Evolutionary conservation across 2,888 invertebrate species (phyloP).

Genomic region (Nezara viridula): DNA sequence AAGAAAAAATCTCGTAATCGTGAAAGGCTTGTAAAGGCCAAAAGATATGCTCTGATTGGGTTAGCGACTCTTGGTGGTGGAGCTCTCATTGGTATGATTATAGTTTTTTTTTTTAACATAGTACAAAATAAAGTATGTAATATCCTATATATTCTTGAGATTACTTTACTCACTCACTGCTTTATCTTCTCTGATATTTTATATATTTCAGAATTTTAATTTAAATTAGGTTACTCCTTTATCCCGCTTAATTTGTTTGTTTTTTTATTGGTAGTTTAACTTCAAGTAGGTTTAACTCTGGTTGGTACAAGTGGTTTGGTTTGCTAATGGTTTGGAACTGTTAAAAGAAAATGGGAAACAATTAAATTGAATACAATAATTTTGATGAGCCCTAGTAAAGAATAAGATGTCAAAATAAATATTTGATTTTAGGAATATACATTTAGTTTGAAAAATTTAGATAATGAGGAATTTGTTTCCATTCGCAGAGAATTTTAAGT

Average conservation of each 20-base stretch:
- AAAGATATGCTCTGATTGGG: constrained; percentile 76
- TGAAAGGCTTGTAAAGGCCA: constrained; percentile 72
- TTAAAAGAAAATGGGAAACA: not conserved
- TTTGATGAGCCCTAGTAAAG: not conserved
- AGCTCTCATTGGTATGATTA: constrained; percentile 72
- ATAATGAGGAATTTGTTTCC: too few relatives aligned
- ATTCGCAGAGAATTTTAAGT: too few relatives aligned
- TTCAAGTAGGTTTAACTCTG: too few relatives aligned
- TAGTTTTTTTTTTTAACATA: not conserved
- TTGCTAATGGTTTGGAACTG: too few relatives aligned
- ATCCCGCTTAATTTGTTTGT: too few relatives aligned
- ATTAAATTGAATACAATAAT: too few relatives aligned
- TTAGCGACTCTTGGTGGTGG: constrained; percentile 77
- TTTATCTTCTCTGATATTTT: not conserved
- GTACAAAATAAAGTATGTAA: not conserved
- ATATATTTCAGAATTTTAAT: not conserved
- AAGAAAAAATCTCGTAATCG: constrained; percentile 66
- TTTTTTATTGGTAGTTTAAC: too few relatives aligned
- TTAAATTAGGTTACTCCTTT: too few relatives aligned
- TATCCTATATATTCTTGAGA: not conserved
- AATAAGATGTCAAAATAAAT: too few relatives aligned
- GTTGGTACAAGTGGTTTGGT: too few relatives aligned
- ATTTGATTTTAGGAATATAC: too few relatives aligned
- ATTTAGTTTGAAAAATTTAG: too few relatives aligned
- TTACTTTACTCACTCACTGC: not conserved